Percentiles rank a stretch among this genome's conserved stretches.
phyloP scores from a whole-genome alignment of 1,140 invertebrate genomes.

The Panulirus ornatus region DNA sequence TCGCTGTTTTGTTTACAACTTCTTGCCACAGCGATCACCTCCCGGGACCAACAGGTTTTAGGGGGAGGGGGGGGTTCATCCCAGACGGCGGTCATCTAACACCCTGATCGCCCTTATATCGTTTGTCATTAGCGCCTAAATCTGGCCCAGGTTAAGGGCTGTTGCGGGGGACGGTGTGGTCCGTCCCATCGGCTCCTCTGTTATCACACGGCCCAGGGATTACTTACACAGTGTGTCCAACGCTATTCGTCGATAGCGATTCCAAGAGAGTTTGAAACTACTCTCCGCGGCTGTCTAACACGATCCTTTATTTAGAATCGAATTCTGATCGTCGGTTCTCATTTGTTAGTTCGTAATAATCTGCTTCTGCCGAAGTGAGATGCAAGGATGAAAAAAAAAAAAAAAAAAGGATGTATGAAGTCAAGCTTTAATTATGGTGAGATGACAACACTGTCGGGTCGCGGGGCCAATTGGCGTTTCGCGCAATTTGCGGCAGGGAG shows the following conservation, averaged over 20 bases:
- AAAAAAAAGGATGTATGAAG: neutral
- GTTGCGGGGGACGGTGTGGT: neutral
- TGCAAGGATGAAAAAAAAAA: neutral
- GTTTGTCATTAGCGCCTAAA: conserved; percentile 20
- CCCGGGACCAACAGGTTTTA: neutral
- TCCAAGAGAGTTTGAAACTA: too few relatives aligned
- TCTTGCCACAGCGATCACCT: neutral
- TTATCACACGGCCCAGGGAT: conserved; percentile 25
- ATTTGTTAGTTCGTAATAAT: neutral
- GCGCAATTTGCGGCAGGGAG: conserved; percentile 57
- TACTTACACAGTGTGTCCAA: neutral
- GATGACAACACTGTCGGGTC: conserved; percentile 35
- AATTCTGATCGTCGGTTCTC: neutral
- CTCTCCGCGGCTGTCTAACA: too few relatives aligned
- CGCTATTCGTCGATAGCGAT: neutral
- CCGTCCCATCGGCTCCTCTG: neutral
- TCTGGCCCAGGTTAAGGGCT: neutral
- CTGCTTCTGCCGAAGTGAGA: neutral
- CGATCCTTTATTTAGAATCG: neutral
- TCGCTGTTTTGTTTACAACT: conserved; percentile 26
- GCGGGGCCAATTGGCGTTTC: conserved; percentile 55
- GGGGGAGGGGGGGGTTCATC: too few relatives aligned
- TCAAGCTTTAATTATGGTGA: neutral
- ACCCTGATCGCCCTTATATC: conserved; percentile 32
- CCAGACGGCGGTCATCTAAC: neutral